These are phyloP conservation scores for Turritopsis rubra DNA, from an alignment of 30 jellyfish, hydroid and myxozoan species.

Conservation along the genomic window DNA sequence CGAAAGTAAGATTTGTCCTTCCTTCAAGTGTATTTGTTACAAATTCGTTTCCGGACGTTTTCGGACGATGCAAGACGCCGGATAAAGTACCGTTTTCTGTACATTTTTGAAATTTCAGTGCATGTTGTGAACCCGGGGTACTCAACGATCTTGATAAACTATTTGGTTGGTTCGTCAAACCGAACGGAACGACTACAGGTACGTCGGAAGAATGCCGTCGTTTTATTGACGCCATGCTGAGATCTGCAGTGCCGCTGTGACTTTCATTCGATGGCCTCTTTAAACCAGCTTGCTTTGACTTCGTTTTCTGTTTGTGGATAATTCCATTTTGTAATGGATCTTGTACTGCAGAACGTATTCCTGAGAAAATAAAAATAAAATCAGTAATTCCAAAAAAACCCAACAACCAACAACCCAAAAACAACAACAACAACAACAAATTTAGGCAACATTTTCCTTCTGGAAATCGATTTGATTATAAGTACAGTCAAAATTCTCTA, in stretches of 20 bases:
- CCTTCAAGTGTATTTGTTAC: slow-evolving; percentile 17
- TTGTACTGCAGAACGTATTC: slow-evolving; percentile 1
- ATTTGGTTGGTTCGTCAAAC: slow-evolving; percentile 21
- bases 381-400: too few species aligned
- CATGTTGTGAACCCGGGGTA: slow-evolving; percentile 26
- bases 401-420: not conserved
- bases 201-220: slow-evolving; percentile 37
- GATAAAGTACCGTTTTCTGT: slow-evolving; percentile 28
- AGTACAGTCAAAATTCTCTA: not conserved
- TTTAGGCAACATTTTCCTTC: not conserved
- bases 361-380: not conserved
- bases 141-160: slow-evolving; percentile 13
- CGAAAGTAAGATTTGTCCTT: slow-evolving; percentile 29
- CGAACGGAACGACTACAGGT: slow-evolving; percentile 22
- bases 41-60: slow-evolving; percentile 22
- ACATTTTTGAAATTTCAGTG: not conserved
- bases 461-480: not conserved
- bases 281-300: slow-evolving; percentile 15
- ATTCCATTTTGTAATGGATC: slow-evolving; percentile 33
- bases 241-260: slow-evolving; percentile 21
- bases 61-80: slow-evolving; percentile 33
- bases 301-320: slow-evolving; percentile 29
- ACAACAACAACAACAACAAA: not conserved
- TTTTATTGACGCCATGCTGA: slow-evolving; percentile 24
- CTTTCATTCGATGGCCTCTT: slow-evolving; percentile 27